phyloP scores from a whole-genome alignment of 2,797 vertebrate species.

The Rhinogobio ventralis region DNA sequence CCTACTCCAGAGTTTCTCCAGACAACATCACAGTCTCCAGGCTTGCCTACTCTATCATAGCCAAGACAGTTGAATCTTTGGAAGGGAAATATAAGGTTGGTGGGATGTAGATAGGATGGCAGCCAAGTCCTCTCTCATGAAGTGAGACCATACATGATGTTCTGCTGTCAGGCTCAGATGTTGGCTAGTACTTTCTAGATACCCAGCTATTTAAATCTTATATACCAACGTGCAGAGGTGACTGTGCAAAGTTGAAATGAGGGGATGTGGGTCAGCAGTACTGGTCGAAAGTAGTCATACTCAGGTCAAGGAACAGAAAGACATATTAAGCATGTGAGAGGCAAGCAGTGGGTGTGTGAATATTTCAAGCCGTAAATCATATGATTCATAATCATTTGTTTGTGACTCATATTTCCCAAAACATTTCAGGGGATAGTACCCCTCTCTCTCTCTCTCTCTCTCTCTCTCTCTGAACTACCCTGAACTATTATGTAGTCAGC shows the following conservation, averaged over 20 bases:
- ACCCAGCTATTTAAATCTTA: conserved; percentile 8
- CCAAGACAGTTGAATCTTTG: neutral
- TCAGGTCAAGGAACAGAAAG: neutral
- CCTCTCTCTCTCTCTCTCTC: conserved; percentile 17
- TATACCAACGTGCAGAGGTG: neutral
- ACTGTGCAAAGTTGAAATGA: neutral
- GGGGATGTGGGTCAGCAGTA: neutral
- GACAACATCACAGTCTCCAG: neutral
- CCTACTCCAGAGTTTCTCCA: conserved; percentile 6
- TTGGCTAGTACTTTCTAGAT: neutral
- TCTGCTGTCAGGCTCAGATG: neutral
- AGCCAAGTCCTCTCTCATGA: conserved; percentile 29
- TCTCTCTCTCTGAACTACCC: neutral
- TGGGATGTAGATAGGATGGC: conserved; percentile 17
- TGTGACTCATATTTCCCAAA: conserved; percentile 68
- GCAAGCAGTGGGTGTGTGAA: conserved; percentile 52
- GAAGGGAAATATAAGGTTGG: conserved; percentile 2
- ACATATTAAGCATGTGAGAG: neutral
- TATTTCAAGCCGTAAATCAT: conserved; percentile 58
- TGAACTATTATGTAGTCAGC: conserved; percentile 66
- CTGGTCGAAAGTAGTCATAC: conserved; percentile 16
- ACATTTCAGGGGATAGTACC: neutral
- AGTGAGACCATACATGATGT: conserved; percentile 37
- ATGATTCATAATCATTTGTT: conserved; percentile 69
- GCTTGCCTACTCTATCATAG: neutral